Evolutionary conservation across 2,113 vertebrate genomes (phyloP).

Genomic region (Nesoenas mayeri): DNA sequence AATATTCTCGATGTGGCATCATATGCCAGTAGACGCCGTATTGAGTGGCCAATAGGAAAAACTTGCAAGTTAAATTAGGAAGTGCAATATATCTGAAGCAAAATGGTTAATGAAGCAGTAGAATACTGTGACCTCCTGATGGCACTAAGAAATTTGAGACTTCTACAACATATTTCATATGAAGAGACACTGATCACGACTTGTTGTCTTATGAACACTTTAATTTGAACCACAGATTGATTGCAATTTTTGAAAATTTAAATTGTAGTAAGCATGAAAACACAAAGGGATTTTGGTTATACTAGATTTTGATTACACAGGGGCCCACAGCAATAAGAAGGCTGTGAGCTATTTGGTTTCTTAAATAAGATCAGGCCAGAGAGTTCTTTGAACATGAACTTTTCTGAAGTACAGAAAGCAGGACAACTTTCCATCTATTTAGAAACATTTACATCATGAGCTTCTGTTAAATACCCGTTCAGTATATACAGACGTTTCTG

Average conservation of each 20-base stretch:
- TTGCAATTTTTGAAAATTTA: constrained; percentile 15
- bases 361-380: background rate
- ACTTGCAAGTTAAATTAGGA: background rate
- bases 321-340: background rate
- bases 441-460: background rate
- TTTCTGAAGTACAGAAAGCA: background rate
- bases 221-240: background rate
- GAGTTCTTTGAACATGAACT: background rate
- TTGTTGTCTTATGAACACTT: background rate
- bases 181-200: background rate
- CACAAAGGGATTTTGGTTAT: constrained; percentile 1
- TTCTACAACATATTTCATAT: background rate
- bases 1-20: background rate
- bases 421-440: background rate
- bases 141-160: background rate
- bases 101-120: constrained; percentile 3
- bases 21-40: background rate
- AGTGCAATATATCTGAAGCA: background rate
- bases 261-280: background rate
- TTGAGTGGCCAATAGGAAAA: background rate
- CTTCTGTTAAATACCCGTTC: background rate
- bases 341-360: background rate
- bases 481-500: background rate
- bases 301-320: background rate
- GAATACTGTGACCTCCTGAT: background rate